Base-by-base conservation (phyloP, 2,797 vertebrate species). In the Harpagifer antarcticus region DNA sequence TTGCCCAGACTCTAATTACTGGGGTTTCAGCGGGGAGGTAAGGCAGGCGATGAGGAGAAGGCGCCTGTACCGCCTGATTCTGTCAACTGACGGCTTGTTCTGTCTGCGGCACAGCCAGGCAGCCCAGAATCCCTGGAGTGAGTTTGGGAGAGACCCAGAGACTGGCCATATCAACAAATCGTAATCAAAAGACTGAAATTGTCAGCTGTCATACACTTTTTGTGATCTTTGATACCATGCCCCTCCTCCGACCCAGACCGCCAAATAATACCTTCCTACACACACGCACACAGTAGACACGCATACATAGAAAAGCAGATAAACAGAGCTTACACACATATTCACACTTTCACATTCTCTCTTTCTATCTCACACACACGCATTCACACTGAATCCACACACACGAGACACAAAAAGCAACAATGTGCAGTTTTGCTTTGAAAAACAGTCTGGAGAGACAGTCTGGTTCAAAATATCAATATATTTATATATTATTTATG, bases 151-250 rank as follows among this genome's bases (percentile, higher is more conserved):
- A 93, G 88, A 93, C 93, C 91, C 90, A 71, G 90, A 89, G 86
- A 90, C 89, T 86, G 94, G 92, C 92, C 94, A 93, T 93, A 94
- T 95, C 95, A 96, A 94, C 94, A 94, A 93, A 94, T 93, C 91
- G 88, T 95, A 95, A 95, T 96, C 95, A 96, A 95, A 95, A 95
- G 95, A 82, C 81, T 81, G 84, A 92, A 95, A 95, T 94, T 95
- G 95, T 96, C 95, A 96, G 94, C 95, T 95, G 94, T 95, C 95
- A 95, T 86, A 93, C 91, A 94, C 87, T 92, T 93, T 93, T 92
- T 92, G 89, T 93, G 90, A 94, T 94, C 92, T 93, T 89, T 93
- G 92, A 91, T 93, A 84, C 89, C 88, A 81, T 78, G 79, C 89
- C 77, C 92, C 86, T 92, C 82, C 89, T 87, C 88, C 76, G 82